Percentiles rank a stretch among this genome's conserved stretches.
Conservation (phyloP, 2,113 vertebrate species). For the Xerus inauris region DNA sequence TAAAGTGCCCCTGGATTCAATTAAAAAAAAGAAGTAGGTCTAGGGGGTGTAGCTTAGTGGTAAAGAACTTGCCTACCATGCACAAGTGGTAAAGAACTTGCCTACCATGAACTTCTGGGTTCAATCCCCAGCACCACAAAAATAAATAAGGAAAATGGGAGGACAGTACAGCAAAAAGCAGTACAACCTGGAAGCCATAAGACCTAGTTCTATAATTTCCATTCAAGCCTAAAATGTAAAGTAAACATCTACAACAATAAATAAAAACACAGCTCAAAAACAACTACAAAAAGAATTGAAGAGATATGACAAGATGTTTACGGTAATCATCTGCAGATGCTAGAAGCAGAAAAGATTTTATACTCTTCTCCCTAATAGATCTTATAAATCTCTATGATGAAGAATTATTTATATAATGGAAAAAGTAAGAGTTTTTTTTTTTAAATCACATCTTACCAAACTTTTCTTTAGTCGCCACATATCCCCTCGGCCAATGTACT, state of each 20-base stretch:
- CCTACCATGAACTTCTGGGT: background rate
- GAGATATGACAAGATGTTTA: background rate
- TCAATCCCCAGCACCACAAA: background rate
- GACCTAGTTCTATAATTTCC: background rate
- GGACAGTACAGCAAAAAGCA: background rate
- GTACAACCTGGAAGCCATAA: background rate
- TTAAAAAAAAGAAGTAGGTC: background rate
- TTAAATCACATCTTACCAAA: constrained; percentile 88
- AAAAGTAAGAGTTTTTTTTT: background rate
- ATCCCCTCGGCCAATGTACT: constrained; percentile 98
- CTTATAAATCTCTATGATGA: background rate
- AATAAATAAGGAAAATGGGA: background rate
- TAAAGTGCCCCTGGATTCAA: background rate
- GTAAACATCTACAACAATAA: constrained; percentile 2
- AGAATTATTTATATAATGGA: background rate
- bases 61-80: background rate
- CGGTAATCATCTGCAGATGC: background rate
- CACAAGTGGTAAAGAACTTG: background rate
- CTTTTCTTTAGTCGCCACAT: constrained; percentile 99
- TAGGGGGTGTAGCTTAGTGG: background rate
- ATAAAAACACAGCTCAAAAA: background rate
- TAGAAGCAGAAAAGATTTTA: background rate
- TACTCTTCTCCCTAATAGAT: background rate
- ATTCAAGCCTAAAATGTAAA: constrained; percentile 11
- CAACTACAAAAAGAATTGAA: background rate